Evolutionary conservation across 2,113 vertebrate genomes (phyloP).

Genomic region (Sclerurus mexicanus): DNA sequence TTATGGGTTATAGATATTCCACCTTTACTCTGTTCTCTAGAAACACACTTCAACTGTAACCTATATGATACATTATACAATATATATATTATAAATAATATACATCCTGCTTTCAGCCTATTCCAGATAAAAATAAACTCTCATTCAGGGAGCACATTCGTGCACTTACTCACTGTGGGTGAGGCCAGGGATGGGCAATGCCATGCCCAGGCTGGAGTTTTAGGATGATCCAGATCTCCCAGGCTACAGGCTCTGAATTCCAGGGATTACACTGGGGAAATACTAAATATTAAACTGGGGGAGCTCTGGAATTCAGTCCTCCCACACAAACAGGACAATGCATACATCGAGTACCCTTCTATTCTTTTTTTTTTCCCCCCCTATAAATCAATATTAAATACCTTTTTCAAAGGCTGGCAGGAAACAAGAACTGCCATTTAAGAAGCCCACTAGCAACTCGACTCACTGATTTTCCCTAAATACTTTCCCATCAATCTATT

Average conservation of each 20-base stretch:
- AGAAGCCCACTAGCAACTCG: too few relatives aligned
- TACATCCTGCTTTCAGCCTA: not conserved
- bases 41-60: not conserved
- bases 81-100: not conserved
- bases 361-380: too few relatives aligned
- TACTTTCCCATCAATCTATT: too few relatives aligned
- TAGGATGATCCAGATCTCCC: not conserved
- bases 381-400: too few relatives aligned
- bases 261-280: rapidly evolving
- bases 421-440: too few relatives aligned
- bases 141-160: not conserved
- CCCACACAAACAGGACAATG: not conserved
- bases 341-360: too few relatives aligned
- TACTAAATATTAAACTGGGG: not conserved
- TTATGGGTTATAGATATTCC: not conserved
- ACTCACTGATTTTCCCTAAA: too few relatives aligned
- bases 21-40: not conserved
- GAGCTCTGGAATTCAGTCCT: not conserved
- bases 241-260: not conserved
- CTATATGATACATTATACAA: not conserved
- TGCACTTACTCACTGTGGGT: rapidly evolving
- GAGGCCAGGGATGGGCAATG: too few relatives aligned
- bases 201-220: not conserved
- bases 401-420: too few relatives aligned
- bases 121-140: not conserved